phyloP scores from a whole-genome alignment of 2,888 invertebrate genomes.

The Ceraclea dissimilis region DNA sequence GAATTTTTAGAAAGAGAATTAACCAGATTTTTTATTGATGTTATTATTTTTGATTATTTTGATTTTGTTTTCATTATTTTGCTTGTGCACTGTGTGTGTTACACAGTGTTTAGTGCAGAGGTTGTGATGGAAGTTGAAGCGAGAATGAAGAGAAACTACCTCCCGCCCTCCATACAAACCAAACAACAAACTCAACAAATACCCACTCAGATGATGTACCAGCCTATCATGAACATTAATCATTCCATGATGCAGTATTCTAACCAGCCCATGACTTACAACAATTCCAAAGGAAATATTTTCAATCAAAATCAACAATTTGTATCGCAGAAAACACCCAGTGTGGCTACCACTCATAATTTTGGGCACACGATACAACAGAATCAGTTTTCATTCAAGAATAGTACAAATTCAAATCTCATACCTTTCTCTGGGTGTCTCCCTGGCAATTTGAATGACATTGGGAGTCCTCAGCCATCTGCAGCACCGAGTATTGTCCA shows the following conservation, averaged over 20 bases:
- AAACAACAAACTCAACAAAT: slow-evolving; percentile 34
- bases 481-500: slow-evolving; percentile 1
- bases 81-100: background rate
- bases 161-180: slow-evolving; percentile 62
- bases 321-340: background rate
- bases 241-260: background rate
- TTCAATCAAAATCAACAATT: slow-evolving; percentile 3
- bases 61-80: slow-evolving; percentile 17
- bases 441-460: background rate
- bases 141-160: slow-evolving; percentile 75
- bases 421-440: background rate
- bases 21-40: slow-evolving; percentile 18
- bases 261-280: background rate
- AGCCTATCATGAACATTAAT: background rate
- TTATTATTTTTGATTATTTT: slow-evolving; percentile 27
- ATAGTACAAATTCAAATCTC: background rate
- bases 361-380: background rate
- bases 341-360: too few species aligned
- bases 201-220: slow-evolving; percentile 3
- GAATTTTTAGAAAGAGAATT: background rate
- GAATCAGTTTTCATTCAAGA: background rate
- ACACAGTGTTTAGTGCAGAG: slow-evolving; percentile 79
- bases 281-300: background rate
- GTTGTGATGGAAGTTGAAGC: slow-evolving; percentile 84
- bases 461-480: background rate